Evolutionary conservation across 1,140 invertebrate genomes (phyloP).

Genomic region (Eriosoma lanigerum): DNA sequence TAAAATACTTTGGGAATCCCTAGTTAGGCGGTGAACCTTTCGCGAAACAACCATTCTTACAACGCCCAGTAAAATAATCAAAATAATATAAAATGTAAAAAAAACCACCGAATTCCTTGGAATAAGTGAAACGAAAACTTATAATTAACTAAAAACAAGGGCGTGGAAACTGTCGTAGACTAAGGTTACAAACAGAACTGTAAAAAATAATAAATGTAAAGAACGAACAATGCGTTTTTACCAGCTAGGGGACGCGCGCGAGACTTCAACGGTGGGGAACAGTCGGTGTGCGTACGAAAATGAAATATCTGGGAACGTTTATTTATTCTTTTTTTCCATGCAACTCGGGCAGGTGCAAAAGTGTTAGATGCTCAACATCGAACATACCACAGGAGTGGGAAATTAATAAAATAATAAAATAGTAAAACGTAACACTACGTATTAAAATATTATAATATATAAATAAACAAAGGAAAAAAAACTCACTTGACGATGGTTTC

Average conservation of each 20-base stretch:
- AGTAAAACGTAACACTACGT: no score
- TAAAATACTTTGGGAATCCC: conserved; percentile 16
- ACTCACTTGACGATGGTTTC: conserved; percentile 13
- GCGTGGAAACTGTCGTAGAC: neutral
- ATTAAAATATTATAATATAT: no score
- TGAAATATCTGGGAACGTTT: neutral
- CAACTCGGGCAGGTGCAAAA: conserved; percentile 2
- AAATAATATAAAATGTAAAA: neutral
- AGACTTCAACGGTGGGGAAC: conserved; percentile 43
- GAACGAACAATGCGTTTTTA: no score
- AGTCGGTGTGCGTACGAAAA: neutral
- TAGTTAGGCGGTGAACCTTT: neutral
- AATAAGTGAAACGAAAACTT: neutral
- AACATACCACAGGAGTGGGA: neutral
- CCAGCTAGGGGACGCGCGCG: neutral
- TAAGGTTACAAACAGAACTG: neutral
- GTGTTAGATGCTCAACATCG: neutral
- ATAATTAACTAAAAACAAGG: neutral
- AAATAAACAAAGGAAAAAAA: neutral
- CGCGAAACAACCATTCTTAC: neutral
- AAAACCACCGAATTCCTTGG: no score
- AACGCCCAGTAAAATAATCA: neutral
- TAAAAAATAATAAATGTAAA: no score
- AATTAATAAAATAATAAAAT: neutral
- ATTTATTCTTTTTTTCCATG: neutral